Conservation (phyloP, 2,113 vertebrate species). For the Lutjanus erythropterus region DNA sequence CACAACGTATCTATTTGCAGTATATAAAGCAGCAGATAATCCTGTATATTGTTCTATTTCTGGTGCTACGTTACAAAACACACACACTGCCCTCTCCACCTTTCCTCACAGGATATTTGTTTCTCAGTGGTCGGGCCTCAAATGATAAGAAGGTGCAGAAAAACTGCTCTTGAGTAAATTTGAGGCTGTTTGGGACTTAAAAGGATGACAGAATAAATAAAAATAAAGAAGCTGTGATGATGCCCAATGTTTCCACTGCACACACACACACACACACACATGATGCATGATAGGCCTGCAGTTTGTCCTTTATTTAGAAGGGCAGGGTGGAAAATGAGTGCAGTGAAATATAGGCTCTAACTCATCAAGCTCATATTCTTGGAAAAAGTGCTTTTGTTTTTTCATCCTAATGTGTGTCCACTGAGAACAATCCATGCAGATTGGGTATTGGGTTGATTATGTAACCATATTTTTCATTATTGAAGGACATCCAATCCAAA, state of each 20-base stretch:
- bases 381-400: background rate
- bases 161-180: background rate
- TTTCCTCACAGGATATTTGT: conserved; percentile 36
- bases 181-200: background rate
- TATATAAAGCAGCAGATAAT: conserved; percentile 42
- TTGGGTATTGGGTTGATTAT: conserved; percentile 28
- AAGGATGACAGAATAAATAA: background rate
- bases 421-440: background rate
- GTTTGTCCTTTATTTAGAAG: conserved; percentile 20
- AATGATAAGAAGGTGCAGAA: conserved; percentile 1
- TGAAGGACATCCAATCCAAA: conserved; percentile 23
- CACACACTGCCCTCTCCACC: background rate
- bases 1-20: conserved; percentile 51
- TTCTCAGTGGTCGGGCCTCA: background rate
- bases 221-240: background rate
- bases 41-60: conserved; percentile 52
- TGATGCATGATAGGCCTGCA: conserved; percentile 30
- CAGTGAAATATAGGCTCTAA: background rate
- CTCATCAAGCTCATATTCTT: background rate
- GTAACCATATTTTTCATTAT: conserved; percentile 31
- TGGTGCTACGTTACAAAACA: background rate
- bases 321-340: conserved; percentile 23
- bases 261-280: conserved; percentile 4
- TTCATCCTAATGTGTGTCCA: background rate
- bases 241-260: conserved; percentile 16